These are phyloP conservation scores for Perizoma affinitatum DNA, from an alignment of 2,888 invertebrate species.

Conservation along the genomic window DNA sequence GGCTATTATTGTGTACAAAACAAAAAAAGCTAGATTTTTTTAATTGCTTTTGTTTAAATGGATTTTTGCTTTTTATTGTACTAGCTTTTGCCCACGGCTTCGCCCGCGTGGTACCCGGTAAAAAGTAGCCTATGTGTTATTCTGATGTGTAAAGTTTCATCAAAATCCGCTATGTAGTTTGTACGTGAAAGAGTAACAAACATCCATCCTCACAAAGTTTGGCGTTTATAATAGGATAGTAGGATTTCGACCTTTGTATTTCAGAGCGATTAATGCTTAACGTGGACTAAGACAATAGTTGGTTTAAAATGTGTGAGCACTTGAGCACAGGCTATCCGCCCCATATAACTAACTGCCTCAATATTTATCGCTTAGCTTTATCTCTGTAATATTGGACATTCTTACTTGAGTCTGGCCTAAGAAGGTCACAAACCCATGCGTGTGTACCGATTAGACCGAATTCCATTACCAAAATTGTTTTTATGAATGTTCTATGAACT, in stretches of 20 bases:
- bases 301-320: conserved; percentile 8
- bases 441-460: conserved; percentile 23
- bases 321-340: conserved; percentile 2
- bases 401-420: conserved; percentile 6
- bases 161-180: too few relatives aligned
- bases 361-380: conserved; percentile 6
- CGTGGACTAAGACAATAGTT: conserved; percentile 4
- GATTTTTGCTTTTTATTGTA: not conserved
- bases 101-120: too few relatives aligned
- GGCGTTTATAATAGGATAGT: too few relatives aligned
- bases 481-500: conserved; percentile 31
- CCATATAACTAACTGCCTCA: conserved; percentile 13
- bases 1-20: not conserved
- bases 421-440: conserved; percentile 22
- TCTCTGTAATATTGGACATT: conserved; percentile 12
- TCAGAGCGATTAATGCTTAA: conserved; percentile 2
- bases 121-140: too few relatives aligned
- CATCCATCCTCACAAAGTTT: too few relatives aligned
- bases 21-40: not conserved
- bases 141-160: too few relatives aligned
- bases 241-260: conserved; percentile 3
- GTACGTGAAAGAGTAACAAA: too few relatives aligned
- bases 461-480: conserved; percentile 36
- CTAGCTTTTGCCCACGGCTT: too few relatives aligned
- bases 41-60: conserved; percentile 1